phyloP scores from a whole-genome alignment of 2,797 vertebrate genomes.

The Siniperca scherzeri region DNA sequence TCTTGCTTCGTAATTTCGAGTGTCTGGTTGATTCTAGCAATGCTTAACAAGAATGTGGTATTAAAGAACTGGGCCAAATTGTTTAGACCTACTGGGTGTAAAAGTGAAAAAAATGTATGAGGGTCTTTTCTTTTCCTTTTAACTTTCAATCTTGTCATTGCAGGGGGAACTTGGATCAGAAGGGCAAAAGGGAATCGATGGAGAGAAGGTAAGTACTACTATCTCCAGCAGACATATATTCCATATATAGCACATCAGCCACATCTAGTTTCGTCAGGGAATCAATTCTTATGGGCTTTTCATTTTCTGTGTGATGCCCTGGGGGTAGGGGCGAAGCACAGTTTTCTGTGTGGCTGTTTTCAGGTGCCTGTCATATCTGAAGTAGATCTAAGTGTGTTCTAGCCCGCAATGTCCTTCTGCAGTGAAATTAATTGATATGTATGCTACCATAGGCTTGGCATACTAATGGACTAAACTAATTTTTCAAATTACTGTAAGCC shows the following conservation, averaged over 20 bases:
- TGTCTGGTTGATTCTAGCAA: not conserved
- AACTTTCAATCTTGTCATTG: conserved; percentile 76
- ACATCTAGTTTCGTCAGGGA: conserved; percentile 79
- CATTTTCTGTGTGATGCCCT: conserved; percentile 79
- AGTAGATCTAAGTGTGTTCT: conserved; percentile 66
- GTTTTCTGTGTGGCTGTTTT: conserved; percentile 71
- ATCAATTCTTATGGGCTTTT: conserved; percentile 85
- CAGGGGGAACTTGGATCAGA: conserved; percentile 82
- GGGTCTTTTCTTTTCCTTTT: conserved; percentile 62
- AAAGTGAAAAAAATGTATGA: conserved; percentile 26
- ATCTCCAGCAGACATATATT: conserved; percentile 82
- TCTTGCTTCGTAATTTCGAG: not conserved
- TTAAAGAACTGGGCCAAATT: not conserved
- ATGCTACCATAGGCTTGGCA: conserved; percentile 61
- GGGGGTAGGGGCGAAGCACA: conserved; percentile 57
- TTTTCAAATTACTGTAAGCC: conserved; percentile 66
- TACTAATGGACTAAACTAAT: conserved; percentile 78
- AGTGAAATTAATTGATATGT: conserved; percentile 75
- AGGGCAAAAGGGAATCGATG: conserved; percentile 81
- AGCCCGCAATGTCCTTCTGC: conserved; percentile 70
- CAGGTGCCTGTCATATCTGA: conserved; percentile 76
- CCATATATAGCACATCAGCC: conserved; percentile 82
- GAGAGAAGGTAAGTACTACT: conserved; percentile 83
- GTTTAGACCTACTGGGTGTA: conserved; percentile 1
- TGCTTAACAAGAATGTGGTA: not conserved